Evolutionary conservation across 2,113 vertebrate species (phyloP), one percentile per base, ranked within the genome.

Genomic region (Podiceps cristatus): DNA sequence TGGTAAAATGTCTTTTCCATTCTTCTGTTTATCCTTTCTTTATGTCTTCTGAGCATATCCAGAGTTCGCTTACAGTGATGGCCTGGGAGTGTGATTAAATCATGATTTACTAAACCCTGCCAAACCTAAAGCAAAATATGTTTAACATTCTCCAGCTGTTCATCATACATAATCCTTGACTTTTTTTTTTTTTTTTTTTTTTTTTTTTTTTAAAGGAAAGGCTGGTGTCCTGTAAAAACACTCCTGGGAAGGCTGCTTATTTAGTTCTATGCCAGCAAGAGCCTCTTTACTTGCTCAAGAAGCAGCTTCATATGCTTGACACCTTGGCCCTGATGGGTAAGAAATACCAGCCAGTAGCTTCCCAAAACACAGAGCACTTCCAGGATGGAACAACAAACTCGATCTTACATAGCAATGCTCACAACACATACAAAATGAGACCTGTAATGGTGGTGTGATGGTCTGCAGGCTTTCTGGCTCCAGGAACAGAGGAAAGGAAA

Each of bases 81-180:
- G 97, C 92, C 75, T 29, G 88, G 93, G 92, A 97, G 84, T 1
- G 31, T 94, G 98, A 92, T 98, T 98, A 95, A 98, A 94, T 85
- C 45, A 59, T 96, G 93, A 97, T 98, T 97, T 95, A 95, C 94
- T 96, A 90, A 97, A 87, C 75, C 68, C 64, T 98, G 98, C 97
- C 98, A 98, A 63, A 97, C 84, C 72, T 87, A 72, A 80, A 98
- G 96, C 93, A 98, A 98, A 98, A 97, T 97, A 95, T 68, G 56
- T 59, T 44, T 97, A 97, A 97, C 82, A 75, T 98, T 96, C 96
- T 96, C 97, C 97, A 98, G 96, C 96, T 98, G 96, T 94, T 98
- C 81, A 77, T 96, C 91, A 96, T 96, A 95, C 72, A 90, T 88
- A 94, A 92, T 98, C 76, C 94, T 96, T 77, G 91, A 88, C 49